A percentile compares a stretch with the other conserved stretches of the same genome.
These are phyloP conservation scores for Ciconia boyciana DNA, from an alignment of 2,113 vertebrate genomes.

Conservation along the genomic window DNA sequence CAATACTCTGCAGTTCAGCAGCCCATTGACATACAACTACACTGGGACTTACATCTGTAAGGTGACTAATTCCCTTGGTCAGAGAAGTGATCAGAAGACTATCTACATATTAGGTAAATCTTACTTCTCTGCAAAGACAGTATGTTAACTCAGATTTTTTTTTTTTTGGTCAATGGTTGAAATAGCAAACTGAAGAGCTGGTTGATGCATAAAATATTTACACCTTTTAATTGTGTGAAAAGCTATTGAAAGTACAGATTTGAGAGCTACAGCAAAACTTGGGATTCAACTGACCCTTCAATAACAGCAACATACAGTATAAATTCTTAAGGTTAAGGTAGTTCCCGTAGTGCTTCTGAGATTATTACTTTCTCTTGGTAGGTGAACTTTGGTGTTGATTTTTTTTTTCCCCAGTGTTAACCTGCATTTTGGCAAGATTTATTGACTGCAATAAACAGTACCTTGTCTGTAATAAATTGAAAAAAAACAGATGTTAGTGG, in stretches of 20 bases:
- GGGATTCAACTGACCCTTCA: neutral
- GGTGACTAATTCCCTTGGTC: slow-evolving; percentile 87
- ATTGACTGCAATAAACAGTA: neutral
- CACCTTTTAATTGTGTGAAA: neutral
- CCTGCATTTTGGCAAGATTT: neutral
- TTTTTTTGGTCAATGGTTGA: neutral
- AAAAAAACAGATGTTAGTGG: neutral
- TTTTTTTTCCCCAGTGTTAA: neutral
- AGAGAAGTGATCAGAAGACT: slow-evolving; percentile 82
- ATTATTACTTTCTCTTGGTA: neutral
- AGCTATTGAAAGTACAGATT: neutral
- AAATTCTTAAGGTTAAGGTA: neutral
- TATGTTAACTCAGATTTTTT: neutral
- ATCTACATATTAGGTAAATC: slow-evolving; percentile 91
- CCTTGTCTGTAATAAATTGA: neutral
- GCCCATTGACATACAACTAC: slow-evolving; percentile 87
- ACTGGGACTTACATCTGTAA: slow-evolving; percentile 90
- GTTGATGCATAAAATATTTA: neutral
- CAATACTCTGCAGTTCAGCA: slow-evolving; percentile 85
- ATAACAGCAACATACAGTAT: neutral
- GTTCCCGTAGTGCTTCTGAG: neutral
- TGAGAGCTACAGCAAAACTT: neutral
- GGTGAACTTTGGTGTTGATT: neutral
- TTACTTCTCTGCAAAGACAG: neutral
- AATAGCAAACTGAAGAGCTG: neutral